Evolutionary conservation across 2,113 vertebrate genomes (phyloP).

Genomic region (Elanus axillaris): DNA sequence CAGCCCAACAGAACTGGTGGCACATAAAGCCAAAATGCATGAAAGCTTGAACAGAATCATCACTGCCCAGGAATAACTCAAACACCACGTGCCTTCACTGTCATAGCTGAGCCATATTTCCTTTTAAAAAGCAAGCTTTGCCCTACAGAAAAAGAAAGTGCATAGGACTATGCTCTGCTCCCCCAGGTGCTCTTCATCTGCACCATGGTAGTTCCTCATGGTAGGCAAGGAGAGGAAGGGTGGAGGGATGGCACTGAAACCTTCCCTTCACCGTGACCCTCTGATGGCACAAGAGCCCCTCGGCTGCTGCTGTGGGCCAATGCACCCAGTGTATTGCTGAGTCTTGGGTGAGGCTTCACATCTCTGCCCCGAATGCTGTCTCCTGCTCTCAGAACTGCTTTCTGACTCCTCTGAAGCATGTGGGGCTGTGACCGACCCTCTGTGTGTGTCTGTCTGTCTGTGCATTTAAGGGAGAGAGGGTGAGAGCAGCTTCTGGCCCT

Average conservation of each 20-base stretch:
- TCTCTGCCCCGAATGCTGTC: neutral
- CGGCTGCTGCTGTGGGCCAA: neutral
- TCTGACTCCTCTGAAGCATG: neutral
- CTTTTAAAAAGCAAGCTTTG: neutral
- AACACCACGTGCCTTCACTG: fast-evolving
- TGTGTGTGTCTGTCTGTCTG: neutral
- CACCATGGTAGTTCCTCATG: fast-evolving
- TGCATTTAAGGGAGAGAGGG: neutral
- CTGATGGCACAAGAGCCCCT: neutral
- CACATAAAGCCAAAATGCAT: neutral
- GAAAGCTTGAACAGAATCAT: neutral
- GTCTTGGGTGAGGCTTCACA: neutral
- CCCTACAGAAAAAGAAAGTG: neutral
- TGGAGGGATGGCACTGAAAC: neutral
- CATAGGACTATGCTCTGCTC: neutral
- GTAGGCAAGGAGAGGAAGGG: neutral
- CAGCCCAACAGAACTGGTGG: neutral
- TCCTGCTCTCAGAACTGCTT: neutral
- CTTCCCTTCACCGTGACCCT: neutral
- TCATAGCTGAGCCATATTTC: neutral
- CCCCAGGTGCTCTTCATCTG: neutral
- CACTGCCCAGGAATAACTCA: neutral
- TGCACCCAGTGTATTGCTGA: neutral
- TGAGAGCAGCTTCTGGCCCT: neutral
- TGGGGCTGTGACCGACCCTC: neutral